Evolutionary conservation across 2,888 invertebrate species (phyloP).

Genomic region (Brachylomia viminalis): DNA sequence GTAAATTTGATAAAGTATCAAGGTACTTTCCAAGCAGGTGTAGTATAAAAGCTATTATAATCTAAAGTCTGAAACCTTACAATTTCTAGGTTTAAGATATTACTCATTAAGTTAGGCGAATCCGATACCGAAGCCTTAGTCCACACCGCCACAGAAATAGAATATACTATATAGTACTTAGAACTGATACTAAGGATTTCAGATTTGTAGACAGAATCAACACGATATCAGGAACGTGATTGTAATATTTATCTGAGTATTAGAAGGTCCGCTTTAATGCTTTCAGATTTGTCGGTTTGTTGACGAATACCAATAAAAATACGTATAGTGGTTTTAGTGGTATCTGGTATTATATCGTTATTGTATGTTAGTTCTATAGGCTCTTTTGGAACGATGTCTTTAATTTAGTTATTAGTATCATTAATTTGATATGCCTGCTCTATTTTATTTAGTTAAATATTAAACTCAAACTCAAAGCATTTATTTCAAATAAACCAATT

Average conservation of each 20-base stretch:
- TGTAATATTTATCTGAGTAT: slow-evolving; percentile 61
- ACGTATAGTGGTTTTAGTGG: not conserved
- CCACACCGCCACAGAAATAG: slow-evolving; percentile 19
- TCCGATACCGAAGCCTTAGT: slow-evolving; percentile 25
- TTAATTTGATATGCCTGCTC: not conserved
- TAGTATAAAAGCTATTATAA: too few species aligned
- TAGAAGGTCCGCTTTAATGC: slow-evolving; percentile 32
- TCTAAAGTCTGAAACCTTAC: not conserved
- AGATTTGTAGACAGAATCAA: slow-evolving; percentile 32
- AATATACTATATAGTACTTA: slow-evolving; percentile 34
- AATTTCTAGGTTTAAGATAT: not conserved
- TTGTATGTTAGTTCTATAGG: not conserved
- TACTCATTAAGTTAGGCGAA: not conserved
- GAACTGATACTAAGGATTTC: slow-evolving; percentile 29
- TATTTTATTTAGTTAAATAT: not conserved
- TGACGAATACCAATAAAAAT: slow-evolving; percentile 28
- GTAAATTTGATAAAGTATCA: too few species aligned
- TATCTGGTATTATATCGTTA: not conserved
- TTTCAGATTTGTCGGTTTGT: slow-evolving; percentile 45
- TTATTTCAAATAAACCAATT: too few species aligned
- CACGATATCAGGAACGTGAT: slow-evolving; percentile 64
- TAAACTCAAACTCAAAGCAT: too few species aligned
- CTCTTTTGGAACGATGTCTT: not conserved
- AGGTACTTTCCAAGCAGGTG: too few species aligned
- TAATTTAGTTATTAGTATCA: not conserved